Evolutionary conservation across 2,797 vertebrate genomes (phyloP), one percentile per base, ranked within the genome.

Genomic region (Gallinago nigripennis): DNA sequence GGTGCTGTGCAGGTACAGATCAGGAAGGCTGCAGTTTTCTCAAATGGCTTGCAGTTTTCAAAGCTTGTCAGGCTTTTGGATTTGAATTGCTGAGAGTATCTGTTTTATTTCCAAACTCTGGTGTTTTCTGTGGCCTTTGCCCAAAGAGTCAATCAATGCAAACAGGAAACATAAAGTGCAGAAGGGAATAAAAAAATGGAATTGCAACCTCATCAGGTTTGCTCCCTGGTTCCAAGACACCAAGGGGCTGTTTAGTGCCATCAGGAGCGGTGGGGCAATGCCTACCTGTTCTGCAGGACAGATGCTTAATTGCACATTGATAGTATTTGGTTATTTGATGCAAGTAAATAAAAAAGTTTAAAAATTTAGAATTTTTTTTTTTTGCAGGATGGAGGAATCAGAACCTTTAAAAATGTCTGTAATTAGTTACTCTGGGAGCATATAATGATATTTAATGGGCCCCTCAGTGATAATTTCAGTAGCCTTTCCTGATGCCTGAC

Each of bases 401-500:
- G 94, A 97, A 96, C 95, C 96, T 97, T 97, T 97, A 83, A 82
- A 92, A 96, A 88, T 57, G 35, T 48, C 95, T 97, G 75, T 98
- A 98, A 98, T 98, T 97, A 97, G 95, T 93, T 98, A 96, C 96
- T 98, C 88, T 95, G 97, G 96, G 97, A 98, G 81, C 86, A 60
- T 75, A 91, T 96, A 95, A 96, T 57, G 86, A 86, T 94, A 95
- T 97, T 97, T 98, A 97, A 97, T 97, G 95, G 96, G 93, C 92
- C 96, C 95, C 97, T 97, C 79, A 97, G 96, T 97, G 97, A 91
- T 96, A 95, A 89, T 98, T 97, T 91, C 87, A 92, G 94, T 97
- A 94, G 96, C 93, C 96, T 97, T 88, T 94, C 87, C 92, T 92
- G 88, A 91, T 97, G 96, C 97, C 97, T 97, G 97, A 97, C 94